Percentiles rank a stretch among this genome's conserved stretches.
These are phyloP conservation scores for Heliconius hermathena DNA, from an alignment of 1,140 invertebrate genomes.

Conservation along the genomic window DNA sequence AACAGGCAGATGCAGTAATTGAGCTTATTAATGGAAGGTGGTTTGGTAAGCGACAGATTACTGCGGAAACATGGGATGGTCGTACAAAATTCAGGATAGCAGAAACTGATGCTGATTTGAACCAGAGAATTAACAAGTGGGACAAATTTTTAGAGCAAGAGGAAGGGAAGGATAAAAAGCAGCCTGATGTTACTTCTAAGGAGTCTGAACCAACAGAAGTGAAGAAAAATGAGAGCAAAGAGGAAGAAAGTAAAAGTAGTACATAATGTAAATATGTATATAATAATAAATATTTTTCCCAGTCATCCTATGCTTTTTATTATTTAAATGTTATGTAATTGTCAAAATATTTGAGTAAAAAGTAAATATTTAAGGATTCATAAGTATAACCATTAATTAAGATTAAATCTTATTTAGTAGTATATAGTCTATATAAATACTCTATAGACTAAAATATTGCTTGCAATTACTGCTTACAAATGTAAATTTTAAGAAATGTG, in stretches of 20 bases:
- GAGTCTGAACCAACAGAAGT: slow-evolving; percentile 5
- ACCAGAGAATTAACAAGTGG: slow-evolving; percentile 93
- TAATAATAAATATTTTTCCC: background rate
- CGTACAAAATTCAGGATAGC: slow-evolving; percentile 95
- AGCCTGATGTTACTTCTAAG: background rate
- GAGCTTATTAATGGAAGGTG: slow-evolving; percentile 94
- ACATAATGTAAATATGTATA: slow-evolving; percentile 11
- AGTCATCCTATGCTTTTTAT: background rate
- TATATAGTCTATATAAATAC: too few species aligned
- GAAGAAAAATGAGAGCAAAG: background rate
- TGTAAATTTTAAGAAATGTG: too few species aligned
- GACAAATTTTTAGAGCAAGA: slow-evolving; percentile 89
- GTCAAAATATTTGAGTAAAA: too few species aligned
- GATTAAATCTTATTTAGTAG: too few species aligned
- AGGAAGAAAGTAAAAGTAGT: background rate
- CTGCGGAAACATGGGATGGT: slow-evolving; percentile 96
- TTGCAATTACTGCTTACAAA: too few species aligned
- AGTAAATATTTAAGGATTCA: too few species aligned
- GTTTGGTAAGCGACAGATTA: slow-evolving; percentile 93
- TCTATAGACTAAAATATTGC: too few species aligned
- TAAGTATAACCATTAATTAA: too few species aligned
- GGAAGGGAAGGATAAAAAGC: slow-evolving; percentile 46
- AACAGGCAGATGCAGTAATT: slow-evolving; percentile 95
- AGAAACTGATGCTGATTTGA: slow-evolving; percentile 95
- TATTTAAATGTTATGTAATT: background rate